A percentile compares a stretch with the other conserved stretches of the same genome.
Conservation (phyloP, 2,113 vertebrate genomes). For the Apus apus region DNA sequence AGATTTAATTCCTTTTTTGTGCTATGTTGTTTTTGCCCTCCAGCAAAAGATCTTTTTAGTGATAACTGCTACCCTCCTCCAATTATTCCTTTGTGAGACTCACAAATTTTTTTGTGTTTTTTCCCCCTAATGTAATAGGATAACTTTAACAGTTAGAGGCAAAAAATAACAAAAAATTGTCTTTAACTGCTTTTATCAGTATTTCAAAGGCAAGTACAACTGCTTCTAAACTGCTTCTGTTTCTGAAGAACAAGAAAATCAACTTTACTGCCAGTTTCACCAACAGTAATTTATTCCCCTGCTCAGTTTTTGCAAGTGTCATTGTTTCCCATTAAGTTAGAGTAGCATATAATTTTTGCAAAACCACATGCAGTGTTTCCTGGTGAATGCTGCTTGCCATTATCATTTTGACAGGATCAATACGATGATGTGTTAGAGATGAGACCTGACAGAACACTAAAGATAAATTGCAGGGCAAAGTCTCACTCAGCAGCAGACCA, state of each 20-base stretch:
- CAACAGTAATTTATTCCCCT: background rate
- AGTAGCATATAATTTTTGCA: background rate
- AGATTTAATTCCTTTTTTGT: background rate
- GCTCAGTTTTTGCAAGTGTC: background rate
- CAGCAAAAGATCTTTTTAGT: background rate
- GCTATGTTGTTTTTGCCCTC: background rate
- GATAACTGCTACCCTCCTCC: background rate
- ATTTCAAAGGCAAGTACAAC: background rate
- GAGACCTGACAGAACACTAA: background rate
- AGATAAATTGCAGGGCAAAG: background rate
- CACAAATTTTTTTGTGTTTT: background rate
- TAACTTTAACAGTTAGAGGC: background rate
- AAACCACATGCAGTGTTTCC: background rate
- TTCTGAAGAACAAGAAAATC: slow-evolving; percentile 6
- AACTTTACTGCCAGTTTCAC: background rate
- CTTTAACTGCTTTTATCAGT: background rate
- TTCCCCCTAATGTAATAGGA: background rate
- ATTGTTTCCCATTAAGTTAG: background rate
- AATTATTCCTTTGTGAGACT: background rate
- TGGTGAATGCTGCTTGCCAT: background rate
- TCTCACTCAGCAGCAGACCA: background rate
- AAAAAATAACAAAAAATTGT: background rate
- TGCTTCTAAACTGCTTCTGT: background rate
- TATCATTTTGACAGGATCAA: slow-evolving; percentile 14
- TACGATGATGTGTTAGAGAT: background rate